These are phyloP conservation scores for Pachydiplax longipennis DNA, from an alignment of 2,888 invertebrate genomes.

Conservation along the genomic window DNA sequence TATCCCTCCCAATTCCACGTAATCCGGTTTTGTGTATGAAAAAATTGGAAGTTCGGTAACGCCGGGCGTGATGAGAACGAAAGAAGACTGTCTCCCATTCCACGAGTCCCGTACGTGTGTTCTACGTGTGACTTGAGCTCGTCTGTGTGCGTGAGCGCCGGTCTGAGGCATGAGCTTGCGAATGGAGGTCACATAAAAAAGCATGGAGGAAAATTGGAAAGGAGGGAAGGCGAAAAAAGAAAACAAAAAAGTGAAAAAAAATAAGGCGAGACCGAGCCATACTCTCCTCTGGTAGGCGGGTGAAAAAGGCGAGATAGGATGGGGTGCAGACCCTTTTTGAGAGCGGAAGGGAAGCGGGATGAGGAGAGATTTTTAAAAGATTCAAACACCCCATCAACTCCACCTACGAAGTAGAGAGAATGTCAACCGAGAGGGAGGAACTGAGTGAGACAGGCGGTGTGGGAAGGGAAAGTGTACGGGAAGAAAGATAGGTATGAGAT, in stretches of 20 bases:
- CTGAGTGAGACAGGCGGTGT: neutral
- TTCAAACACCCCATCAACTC: slow-evolving; percentile 31
- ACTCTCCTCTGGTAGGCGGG: neutral
- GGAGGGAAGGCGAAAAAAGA: neutral
- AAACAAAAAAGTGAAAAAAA: neutral
- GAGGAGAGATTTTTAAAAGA: slow-evolving; percentile 1
- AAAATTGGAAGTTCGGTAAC: slow-evolving; percentile 15
- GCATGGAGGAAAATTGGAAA: neutral
- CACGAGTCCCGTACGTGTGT: neutral
- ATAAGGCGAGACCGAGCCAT: neutral
- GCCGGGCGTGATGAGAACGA: slow-evolving; percentile 18
- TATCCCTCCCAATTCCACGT: slow-evolving; percentile 21
- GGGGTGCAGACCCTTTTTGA: neutral
- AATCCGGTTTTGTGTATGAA: slow-evolving; percentile 19
- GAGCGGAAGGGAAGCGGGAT: neutral
- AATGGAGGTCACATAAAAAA: slow-evolving; percentile 31
- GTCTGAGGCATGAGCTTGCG: neutral
- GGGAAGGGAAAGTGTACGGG: neutral
- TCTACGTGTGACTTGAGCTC: neutral
- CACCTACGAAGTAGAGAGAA: neutral
- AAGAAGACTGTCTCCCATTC: neutral
- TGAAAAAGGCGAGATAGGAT: neutral
- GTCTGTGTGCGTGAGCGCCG: neutral
- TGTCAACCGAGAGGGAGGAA: neutral
- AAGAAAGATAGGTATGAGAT: neutral